phyloP scores from a whole-genome alignment of 2,888 invertebrate genomes.

The Thera obeliscata region DNA sequence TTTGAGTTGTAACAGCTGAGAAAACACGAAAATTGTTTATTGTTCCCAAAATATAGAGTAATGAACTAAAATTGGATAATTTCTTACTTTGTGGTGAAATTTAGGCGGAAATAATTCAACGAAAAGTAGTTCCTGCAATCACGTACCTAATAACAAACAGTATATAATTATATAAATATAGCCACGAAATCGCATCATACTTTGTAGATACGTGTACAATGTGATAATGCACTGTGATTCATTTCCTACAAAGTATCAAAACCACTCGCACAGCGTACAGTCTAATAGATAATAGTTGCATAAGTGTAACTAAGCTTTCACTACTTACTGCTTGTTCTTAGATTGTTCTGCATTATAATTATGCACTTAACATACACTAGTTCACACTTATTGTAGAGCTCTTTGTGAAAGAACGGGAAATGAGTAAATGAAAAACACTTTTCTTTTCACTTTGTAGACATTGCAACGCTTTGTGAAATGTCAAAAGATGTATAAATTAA shows the following conservation, averaged over 20 bases:
- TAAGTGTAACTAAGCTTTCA: conserved; percentile 29
- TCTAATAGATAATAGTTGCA: conserved; percentile 23
- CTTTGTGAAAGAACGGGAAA: no score
- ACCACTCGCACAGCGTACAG: conserved; percentile 8
- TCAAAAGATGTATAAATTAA: no score
- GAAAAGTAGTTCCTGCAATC: neutral
- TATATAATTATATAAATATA: neutral
- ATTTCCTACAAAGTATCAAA: conserved; percentile 18
- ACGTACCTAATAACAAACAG: conserved; percentile 1
- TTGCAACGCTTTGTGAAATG: no score
- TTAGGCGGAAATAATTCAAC: conserved; percentile 17
- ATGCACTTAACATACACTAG: no score
- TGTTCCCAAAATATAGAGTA: conserved; percentile 16
- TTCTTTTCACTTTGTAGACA: no score
- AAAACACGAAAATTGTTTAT: conserved; percentile 19
- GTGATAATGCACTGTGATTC: no score
- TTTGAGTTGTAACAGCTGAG: conserved; percentile 6
- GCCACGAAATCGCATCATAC: neutral
- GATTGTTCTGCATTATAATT: neutral
- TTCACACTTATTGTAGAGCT: no score
- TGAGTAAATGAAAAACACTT: no score
- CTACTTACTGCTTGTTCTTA: conserved; percentile 11
- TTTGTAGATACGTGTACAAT: neutral
- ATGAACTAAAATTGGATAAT: conserved; percentile 14
- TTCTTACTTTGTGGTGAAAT: conserved; percentile 11